Conservation (phyloP, 2,888 invertebrate genomes). For the Blera fallax region DNA sequence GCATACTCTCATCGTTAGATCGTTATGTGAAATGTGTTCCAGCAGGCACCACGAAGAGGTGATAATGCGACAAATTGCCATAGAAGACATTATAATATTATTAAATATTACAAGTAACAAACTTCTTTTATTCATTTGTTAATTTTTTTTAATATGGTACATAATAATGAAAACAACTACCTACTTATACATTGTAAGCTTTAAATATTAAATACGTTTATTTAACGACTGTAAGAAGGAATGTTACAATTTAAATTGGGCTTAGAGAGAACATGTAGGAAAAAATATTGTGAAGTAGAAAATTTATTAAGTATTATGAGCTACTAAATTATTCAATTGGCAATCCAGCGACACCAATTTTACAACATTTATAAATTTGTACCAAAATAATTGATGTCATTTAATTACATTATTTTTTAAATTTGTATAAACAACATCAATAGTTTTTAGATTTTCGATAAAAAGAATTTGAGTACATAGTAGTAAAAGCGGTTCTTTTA, state of each 20-base stretch:
- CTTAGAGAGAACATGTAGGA: background rate
- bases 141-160: no score
- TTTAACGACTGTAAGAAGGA: slow-evolving; percentile 47
- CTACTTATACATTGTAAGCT: background rate
- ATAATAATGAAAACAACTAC: background rate
- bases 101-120: no score
- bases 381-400: slow-evolving; percentile 58
- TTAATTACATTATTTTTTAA: slow-evolving; percentile 27
- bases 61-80: no score
- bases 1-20: no score
- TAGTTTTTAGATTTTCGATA: slow-evolving; percentile 5
- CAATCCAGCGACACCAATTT: background rate
- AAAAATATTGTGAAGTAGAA: slow-evolving; percentile 15
- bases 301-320: background rate
- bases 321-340: background rate
- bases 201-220: slow-evolving; percentile 3
- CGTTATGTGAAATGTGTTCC: no score
- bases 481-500: slow-evolving; percentile 1
- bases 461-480: background rate
- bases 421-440: slow-evolving; percentile 13
- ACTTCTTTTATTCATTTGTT: no score
- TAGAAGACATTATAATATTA: no score
- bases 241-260: slow-evolving; percentile 40
- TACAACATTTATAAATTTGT: slow-evolving; percentile 62
- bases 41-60: no score